These are phyloP conservation scores for Anolis sagrei DNA, from an alignment of 2,113 vertebrate genomes.

Conservation along the genomic window DNA sequence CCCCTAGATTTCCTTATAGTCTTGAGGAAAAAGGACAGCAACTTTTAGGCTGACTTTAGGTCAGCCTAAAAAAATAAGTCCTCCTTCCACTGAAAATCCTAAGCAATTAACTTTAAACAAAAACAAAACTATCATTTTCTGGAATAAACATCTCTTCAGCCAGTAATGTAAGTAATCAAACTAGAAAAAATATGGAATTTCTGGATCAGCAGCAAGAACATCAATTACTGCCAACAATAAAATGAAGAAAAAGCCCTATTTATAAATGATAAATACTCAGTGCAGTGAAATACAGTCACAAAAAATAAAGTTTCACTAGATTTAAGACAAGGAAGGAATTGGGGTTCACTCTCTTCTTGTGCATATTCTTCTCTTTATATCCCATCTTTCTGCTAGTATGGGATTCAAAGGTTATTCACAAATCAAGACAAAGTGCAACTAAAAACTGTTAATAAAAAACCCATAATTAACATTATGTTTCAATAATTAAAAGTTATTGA, in stretches of 20 bases:
- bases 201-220: constrained; percentile 10
- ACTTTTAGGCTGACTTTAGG: not conserved
- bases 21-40: not conserved
- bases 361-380: not conserved
- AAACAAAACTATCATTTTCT: constrained; percentile 18
- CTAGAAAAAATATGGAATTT: not conserved
- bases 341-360: not conserved
- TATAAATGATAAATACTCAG: not conserved
- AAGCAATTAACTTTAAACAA: constrained; percentile 19
- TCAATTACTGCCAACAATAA: not conserved
- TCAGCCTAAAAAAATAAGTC: not conserved
- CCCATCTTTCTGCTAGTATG: too few relatives aligned
- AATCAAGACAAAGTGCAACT: too few relatives aligned
- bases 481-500: too few relatives aligned
- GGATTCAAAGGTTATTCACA: too few relatives aligned
- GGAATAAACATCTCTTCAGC: constrained; percentile 3
- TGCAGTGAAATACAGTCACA: not conserved
- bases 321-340: not conserved
- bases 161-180: constrained; percentile 11
- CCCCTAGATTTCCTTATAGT: not conserved
- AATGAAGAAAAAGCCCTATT: not conserved
- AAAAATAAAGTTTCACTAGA: not conserved
- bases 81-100: not conserved
- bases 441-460: too few relatives aligned
- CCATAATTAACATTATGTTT: too few relatives aligned